phyloP scores from a whole-genome alignment of 2,797 vertebrate genomes.

The Anguilla anguilla region DNA sequence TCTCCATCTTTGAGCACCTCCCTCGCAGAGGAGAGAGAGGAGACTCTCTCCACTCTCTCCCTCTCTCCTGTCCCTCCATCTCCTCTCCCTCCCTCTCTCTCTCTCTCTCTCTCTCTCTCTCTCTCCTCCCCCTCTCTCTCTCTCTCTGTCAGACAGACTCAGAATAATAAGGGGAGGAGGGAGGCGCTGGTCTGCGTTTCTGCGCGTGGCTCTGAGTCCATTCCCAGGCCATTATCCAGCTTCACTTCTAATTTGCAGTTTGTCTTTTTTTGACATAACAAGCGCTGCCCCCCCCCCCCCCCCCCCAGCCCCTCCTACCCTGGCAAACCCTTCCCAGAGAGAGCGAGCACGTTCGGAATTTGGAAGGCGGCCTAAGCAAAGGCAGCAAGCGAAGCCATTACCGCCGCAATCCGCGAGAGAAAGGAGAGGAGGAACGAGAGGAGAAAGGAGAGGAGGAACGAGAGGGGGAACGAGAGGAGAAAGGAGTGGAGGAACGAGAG shows the following conservation, averaged over 20 bases:
- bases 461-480: neutral
- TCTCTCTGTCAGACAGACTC: constrained; percentile 25
- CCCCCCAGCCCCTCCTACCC: constrained; percentile 28
- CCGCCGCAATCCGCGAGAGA: constrained; percentile 38
- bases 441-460: constrained; percentile 24
- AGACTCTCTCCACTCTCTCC: constrained; percentile 11
- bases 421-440: constrained; percentile 35
- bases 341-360: constrained; percentile 34
- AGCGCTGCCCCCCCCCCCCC: neutral
- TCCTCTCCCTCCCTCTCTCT: neutral
- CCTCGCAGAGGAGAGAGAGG: too few relatives aligned
- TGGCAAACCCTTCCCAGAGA: constrained; percentile 31
- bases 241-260: constrained; percentile 54
- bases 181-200: neutral
- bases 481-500: too few relatives aligned
- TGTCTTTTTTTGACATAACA: constrained; percentile 48
- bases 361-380: constrained; percentile 44
- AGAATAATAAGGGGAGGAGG: constrained; percentile 35
- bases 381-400: constrained; percentile 47
- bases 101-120: constrained; percentile 14
- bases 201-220: constrained; percentile 42
- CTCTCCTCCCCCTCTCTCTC: neutral
- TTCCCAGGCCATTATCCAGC: constrained; percentile 58
- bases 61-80: constrained; percentile 41
- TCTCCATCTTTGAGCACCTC: constrained; percentile 41